Base-by-base conservation (phyloP, 2,113 vertebrate genomes). In the Martes martes region DNA sequence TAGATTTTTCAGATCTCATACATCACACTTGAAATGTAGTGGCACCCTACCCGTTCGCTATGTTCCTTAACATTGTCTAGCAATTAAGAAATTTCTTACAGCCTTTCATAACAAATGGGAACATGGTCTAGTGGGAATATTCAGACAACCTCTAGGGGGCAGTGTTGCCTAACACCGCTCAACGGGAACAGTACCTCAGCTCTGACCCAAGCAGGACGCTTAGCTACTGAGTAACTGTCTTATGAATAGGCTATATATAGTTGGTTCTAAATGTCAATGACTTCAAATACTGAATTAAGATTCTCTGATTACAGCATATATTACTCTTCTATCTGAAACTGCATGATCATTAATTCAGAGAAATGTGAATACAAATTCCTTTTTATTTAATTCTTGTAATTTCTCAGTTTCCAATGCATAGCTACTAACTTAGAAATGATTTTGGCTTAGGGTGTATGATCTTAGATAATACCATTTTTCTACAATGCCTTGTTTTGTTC, bases 111-210 rank as follows among this genome's bases (percentile, higher is more conserved):
- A 61, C 47, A 7, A 11, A 7, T 10, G 24, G 52, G 23, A 88
- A 71, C 26, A 13, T 90, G 87, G 36, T 94, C 93, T 93, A 71
- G 36, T 14, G 91, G 96, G 95, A 97, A 96, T 93, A 97, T 73
- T 84, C 16, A 15, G 1, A 31, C 50, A 65, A 78, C 96, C 97
- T 96, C 96, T 93, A 95, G 98, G 91, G 96, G 96, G 88, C 96
- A 97, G 84, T 98, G 91, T 96, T 97, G 88, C 55, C 89, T 94
- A 87, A 94, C 47, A 89, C 47, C 94, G 87, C 55, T 76, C 7
- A 45, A 55, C 13, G 18, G 83, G 45, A 31, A 26, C 8, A 67
- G 2, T 0, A 4, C n/a, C 26, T 63, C 55, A 39, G 7, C 55
- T 83, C 71, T 95, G 95, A 95, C 50, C 28, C 33, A 76, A 39